Evolutionary conservation across 2,113 vertebrate genomes (phyloP).

Genomic region (Sphyrna mokarran): DNA sequence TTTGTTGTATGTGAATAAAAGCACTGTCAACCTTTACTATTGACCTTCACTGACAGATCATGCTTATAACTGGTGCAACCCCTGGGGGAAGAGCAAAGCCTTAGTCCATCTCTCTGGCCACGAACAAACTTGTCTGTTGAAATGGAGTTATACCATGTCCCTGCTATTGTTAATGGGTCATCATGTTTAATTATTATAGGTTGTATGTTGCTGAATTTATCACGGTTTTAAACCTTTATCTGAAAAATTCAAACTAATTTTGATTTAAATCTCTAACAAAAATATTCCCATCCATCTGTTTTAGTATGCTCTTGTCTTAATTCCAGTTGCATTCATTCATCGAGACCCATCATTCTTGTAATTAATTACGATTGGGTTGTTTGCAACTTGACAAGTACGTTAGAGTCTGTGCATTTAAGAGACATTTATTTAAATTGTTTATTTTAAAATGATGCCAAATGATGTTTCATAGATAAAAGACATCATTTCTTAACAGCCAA

Average conservation of each 20-base stretch:
- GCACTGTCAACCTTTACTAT: background rate
- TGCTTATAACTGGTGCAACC: background rate
- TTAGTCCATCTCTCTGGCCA: too few species aligned
- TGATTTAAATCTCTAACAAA: background rate
- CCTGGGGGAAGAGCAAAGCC: background rate
- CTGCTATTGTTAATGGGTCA: background rate
- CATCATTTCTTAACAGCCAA: background rate
- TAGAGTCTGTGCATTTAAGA: background rate
- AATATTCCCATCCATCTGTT: background rate
- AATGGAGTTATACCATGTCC: background rate
- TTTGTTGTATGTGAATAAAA: background rate
- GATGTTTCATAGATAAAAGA: background rate
- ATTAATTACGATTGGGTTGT: background rate
- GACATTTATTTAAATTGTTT: background rate
- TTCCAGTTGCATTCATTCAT: background rate
- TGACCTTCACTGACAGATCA: background rate
- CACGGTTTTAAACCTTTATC: background rate
- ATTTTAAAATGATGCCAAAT: conserved; percentile 24
- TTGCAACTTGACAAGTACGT: background rate
- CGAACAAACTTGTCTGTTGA: background rate
- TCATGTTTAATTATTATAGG: background rate
- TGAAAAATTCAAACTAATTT: background rate
- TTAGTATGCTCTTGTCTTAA: background rate
- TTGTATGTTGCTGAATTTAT: background rate
- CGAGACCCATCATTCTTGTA: background rate